Evolutionary conservation across 2,797 vertebrate genomes (phyloP).

Genomic region (Pangasius krempfi): DNA sequence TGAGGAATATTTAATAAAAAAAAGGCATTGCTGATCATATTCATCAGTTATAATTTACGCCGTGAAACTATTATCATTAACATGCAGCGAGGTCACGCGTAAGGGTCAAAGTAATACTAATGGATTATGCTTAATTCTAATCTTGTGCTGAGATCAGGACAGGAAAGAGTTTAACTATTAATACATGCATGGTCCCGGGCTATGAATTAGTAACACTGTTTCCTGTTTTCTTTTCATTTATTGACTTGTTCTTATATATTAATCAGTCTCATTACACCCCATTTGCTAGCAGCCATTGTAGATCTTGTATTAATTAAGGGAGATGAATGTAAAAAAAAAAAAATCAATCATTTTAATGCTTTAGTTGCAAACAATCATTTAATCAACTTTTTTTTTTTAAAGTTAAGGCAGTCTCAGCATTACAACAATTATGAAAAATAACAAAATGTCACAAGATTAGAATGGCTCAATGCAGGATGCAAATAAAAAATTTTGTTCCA

Average conservation of each 20-base stretch:
- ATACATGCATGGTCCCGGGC: slow-evolving; percentile 31
- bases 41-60: not conserved
- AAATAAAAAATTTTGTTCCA: not conserved
- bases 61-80: not conserved
- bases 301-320: slow-evolving; percentile 18
- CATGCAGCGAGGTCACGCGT: not conserved
- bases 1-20: not conserved
- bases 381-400: not conserved
- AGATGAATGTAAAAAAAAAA: not conserved
- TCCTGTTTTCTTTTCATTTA: slow-evolving; percentile 45
- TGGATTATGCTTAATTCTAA: not conserved
- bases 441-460: not conserved
- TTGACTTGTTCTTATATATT: slow-evolving; percentile 30
- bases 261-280: slow-evolving; percentile 29
- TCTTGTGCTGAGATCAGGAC: slow-evolving; percentile 4
- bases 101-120: not conserved
- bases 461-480: not conserved
- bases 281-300: slow-evolving; percentile 5
- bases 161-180: slow-evolving; percentile 1
- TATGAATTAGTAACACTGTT: slow-evolving; percentile 53
- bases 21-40: not conserved
- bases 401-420: slow-evolving; percentile 17
- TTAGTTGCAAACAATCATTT: slow-evolving; percentile 5
- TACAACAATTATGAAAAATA: not conserved
- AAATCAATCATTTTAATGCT: not conserved